Evolutionary conservation across 2,888 invertebrate species (phyloP).

Genomic region (Leptinotarsa haldemani): DNA sequence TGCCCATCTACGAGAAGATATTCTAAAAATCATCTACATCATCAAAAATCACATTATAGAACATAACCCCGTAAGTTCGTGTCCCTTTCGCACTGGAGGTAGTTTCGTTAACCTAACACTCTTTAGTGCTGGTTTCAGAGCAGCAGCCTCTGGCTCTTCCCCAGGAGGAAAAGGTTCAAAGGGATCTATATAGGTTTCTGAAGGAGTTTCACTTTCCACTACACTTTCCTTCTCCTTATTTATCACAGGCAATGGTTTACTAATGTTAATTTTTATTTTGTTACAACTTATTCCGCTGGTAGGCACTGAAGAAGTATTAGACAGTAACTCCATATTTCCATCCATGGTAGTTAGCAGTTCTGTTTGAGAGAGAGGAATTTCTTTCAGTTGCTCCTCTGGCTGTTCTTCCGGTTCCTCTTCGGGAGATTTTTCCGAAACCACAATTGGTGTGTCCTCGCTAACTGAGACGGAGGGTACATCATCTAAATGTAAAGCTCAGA

Average conservation of each 20-base stretch:
- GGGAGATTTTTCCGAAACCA: background rate
- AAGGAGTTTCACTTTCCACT: conserved; percentile 45
- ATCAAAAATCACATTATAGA: conserved; percentile 78
- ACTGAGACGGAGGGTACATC: background rate
- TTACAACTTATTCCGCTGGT: conserved; percentile 61
- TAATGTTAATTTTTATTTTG: conserved; percentile 86
- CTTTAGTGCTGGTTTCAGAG: conserved; percentile 75
- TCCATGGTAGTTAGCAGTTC: conserved; percentile 77
- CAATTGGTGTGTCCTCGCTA: conserved; percentile 21
- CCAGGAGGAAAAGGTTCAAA: conserved; percentile 72
- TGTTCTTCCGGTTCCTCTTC: background rate
- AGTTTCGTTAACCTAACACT: conserved; percentile 77
- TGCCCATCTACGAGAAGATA: conserved; percentile 4
- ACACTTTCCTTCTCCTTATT: conserved; percentile 63
- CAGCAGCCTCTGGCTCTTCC: conserved; percentile 68
- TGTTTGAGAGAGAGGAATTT: conserved; percentile 63
- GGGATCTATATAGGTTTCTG: conserved; percentile 55
- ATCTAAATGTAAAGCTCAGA: conserved; percentile 21
- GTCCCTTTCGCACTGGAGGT: conserved; percentile 79
- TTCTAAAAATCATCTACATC: conserved; percentile 37
- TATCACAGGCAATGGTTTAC: conserved; percentile 72
- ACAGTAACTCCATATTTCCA: conserved; percentile 76
- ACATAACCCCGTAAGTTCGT: conserved; percentile 87
- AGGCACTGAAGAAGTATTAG: conserved; percentile 45
- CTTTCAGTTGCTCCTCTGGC: conserved; percentile 22